Evolutionary conservation across 2,797 vertebrate genomes (phyloP), one percentile per base, ranked within the genome.

Genomic region (Myotis pilosus): DNA sequence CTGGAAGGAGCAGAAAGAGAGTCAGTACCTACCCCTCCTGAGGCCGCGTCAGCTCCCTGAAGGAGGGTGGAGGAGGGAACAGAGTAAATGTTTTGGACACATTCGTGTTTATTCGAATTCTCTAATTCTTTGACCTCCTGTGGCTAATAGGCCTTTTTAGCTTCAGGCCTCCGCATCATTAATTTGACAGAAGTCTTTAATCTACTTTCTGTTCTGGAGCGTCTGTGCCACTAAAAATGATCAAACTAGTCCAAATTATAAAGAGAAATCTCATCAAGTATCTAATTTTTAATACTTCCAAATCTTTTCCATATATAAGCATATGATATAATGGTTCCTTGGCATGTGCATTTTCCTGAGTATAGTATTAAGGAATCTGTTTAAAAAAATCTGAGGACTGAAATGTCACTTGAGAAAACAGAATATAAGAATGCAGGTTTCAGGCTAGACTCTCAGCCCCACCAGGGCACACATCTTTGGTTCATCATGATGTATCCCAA

Each of bases 201-300:
- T 74, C 25, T 71, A 8, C 19, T n/a, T 1, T 79, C 47, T 74
- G 15, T 83, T 49, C 55, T 91, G 57, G 64, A 41, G 28, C 3
- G 8, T 88, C 38, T 57, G 33, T 88, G 71, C n/a, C 38, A 33
- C 47, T 94, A 89, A 89, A 84, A 86, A 64, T 81, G 44, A 82
- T 53, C 38, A 62, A 76, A 87, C 22, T 64, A 9, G 17, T 72
- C 17, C 62, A 90, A 17, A 83, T 72, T 23, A 60, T 23, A 64
- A 71, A 90, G 15, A 87, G 9, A 38, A 75, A 64, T 80, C 23
- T 23, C 49, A 87, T 66, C 44, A n/a, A 53, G 51, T 44, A 60
- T 41, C 4, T 4, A 74, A 9, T 68, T 79, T 86, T 74, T 20
- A 47, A 36, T 28, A 16, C 53, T 94, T 93, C 49, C 36, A 76